Percentiles rank a stretch among this genome's conserved stretches.
Evolutionary conservation across 2,113 vertebrate species (phyloP).

Genomic region (Ivindomyrus marchei): DNA sequence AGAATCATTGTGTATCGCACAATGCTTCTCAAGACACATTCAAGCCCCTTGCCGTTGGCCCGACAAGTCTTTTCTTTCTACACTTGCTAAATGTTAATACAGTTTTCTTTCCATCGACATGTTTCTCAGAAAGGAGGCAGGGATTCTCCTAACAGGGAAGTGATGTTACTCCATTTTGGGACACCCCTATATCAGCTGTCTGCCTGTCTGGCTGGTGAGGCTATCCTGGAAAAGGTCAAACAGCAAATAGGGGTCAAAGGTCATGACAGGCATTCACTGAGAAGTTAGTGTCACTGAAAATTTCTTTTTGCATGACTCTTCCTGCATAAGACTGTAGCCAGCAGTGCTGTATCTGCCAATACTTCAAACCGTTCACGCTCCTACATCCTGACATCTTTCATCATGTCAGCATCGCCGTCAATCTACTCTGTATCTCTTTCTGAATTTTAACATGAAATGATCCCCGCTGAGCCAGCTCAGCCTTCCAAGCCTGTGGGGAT

Average conservation of each 20-base stretch:
- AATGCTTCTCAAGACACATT: slow-evolving; percentile 9
- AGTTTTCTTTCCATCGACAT: not conserved
- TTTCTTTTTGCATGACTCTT: not conserved
- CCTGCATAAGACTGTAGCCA: slow-evolving; percentile 22
- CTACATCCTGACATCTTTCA: not conserved
- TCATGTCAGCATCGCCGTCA: slow-evolving; percentile 4
- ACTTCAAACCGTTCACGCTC: not conserved
- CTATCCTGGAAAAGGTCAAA: not conserved
- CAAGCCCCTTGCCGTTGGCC: not conserved
- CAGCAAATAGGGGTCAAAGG: not conserved
- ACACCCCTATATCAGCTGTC: not conserved
- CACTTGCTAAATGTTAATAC: not conserved
- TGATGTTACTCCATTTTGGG: not conserved
- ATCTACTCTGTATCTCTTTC: not conserved
- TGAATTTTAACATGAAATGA: slow-evolving; percentile 15
- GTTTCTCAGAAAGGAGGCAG: not conserved
- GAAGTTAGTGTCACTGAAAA: not conserved
- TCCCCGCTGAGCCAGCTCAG: not conserved
- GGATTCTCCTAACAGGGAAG: not conserved
- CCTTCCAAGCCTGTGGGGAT: not conserved
- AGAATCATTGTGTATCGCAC: slow-evolving; percentile 1
- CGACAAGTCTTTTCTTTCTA: slow-evolving; percentile 2
- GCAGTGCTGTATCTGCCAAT: not conserved
- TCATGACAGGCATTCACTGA: not conserved
- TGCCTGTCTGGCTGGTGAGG: not conserved